Conservation (phyloP, 1,140 invertebrate species). For the Heliconius hermathena region DNA sequence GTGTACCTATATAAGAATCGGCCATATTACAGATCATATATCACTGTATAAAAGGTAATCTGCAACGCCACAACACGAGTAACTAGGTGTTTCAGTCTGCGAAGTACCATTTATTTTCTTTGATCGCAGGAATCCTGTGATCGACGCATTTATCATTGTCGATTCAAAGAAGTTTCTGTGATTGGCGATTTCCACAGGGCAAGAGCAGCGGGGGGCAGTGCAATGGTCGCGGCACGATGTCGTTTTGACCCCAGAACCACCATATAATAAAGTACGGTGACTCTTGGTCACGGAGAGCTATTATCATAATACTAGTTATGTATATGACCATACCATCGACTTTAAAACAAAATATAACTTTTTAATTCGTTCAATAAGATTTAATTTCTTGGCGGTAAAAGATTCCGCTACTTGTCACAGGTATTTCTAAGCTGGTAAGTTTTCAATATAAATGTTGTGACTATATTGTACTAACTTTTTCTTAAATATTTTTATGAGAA, state of each 20-base stretch:
- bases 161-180: conserved; percentile 38
- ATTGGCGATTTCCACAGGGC: conserved; percentile 39
- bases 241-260: conserved; percentile 47
- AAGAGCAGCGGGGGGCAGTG: conserved; percentile 46
- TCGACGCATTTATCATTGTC: conserved; percentile 33
- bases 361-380: background rate
- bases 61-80: conserved; percentile 20
- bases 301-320: conserved; percentile 21
- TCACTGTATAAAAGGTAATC: conserved; percentile 31
- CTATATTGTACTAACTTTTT: too few species aligned
- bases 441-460: too few species aligned
- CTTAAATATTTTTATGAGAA: too few species aligned
- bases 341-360: background rate
- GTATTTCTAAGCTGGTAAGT: too few species aligned
- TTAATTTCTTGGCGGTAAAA: too few species aligned
- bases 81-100: conserved; percentile 31
- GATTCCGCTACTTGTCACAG: too few species aligned
- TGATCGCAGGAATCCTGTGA: conserved; percentile 21
- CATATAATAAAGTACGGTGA: conserved; percentile 20
- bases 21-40: conserved; percentile 1
- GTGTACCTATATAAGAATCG: background rate
- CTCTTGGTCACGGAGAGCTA: conserved; percentile 22
- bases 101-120: conserved; percentile 32
- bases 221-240: conserved; percentile 68
- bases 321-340: background rate